These are phyloP conservation scores for Sturmia bella DNA, from an alignment of 2,888 invertebrate species.

Conservation along the genomic window DNA sequence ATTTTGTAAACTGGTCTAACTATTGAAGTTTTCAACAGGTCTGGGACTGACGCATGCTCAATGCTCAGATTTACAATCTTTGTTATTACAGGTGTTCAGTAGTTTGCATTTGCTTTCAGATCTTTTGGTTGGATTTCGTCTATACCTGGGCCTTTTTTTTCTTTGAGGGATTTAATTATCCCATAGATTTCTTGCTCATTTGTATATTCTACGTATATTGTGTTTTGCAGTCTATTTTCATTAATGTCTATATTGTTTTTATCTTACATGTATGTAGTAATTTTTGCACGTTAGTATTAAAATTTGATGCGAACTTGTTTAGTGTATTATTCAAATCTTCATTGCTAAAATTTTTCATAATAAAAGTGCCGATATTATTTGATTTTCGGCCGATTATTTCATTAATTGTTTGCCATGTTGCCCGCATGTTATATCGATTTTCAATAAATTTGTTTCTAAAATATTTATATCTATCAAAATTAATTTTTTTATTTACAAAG, in stretches of 20 bases:
- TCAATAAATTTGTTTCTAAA: slow-evolving; percentile 4
- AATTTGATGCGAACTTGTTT: slow-evolving; percentile 12
- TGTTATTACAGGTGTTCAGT: not conserved
- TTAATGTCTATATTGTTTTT: not conserved
- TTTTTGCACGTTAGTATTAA: slow-evolving; percentile 33
- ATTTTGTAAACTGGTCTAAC: slow-evolving; percentile 10
- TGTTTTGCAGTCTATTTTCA: not conserved
- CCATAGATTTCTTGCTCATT: slow-evolving; percentile 30
- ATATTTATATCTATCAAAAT: not conserved
- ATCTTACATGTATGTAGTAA: slow-evolving; percentile 20
- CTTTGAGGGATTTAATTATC: slow-evolving; percentile 24
- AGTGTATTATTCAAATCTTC: not conserved
- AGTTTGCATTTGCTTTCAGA: slow-evolving; percentile 8
- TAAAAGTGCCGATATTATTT: not conserved
- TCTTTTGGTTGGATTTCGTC: slow-evolving; percentile 39
- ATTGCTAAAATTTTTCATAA: slow-evolving; percentile 25
- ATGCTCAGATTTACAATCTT: not conserved
- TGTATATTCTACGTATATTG: slow-evolving; percentile 6
- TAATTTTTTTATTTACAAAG: slow-evolving; percentile 8
- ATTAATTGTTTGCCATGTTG: slow-evolving; percentile 24
- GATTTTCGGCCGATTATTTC: slow-evolving; percentile 12
- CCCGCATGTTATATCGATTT: slow-evolving; percentile 8
- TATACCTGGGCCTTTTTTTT: slow-evolving; percentile 11
- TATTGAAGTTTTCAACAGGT: too few species aligned
- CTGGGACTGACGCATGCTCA: too few species aligned